Evolutionary conservation across 1,140 invertebrate genomes (phyloP).

Genomic region (Mercenaria mercenaria): DNA sequence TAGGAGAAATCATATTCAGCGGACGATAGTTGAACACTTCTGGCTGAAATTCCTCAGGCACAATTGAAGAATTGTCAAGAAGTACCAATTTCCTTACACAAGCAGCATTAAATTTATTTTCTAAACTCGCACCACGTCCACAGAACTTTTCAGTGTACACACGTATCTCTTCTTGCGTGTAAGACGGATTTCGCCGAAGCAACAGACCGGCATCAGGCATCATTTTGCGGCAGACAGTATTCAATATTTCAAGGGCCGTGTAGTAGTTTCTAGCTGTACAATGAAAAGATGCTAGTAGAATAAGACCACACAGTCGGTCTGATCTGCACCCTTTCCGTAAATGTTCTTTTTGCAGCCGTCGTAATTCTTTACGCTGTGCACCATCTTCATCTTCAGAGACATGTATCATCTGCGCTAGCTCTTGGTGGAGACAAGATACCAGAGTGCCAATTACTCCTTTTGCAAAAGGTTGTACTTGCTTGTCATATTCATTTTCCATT

Average conservation of each 20-base stretch:
- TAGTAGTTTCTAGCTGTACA: not conserved
- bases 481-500: not conserved
- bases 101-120: not conserved
- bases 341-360: not conserved
- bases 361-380: not conserved
- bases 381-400: not conserved
- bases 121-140: not conserved
- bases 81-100: not conserved
- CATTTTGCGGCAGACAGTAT: not conserved
- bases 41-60: not conserved
- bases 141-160: not conserved
- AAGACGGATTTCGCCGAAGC: not conserved
- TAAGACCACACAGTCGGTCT: not conserved
- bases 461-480: not conserved
- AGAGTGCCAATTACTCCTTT: not conserved
- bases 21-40: not conserved
- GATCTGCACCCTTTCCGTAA: slow-evolving; percentile 3
- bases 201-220: not conserved
- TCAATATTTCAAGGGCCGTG: not conserved
- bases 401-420: not conserved
- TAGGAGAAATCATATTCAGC: not conserved
- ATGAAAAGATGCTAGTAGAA: not conserved
- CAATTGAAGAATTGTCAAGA: not conserved
- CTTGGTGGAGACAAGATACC: not conserved
- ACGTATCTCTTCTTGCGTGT: not conserved